Percentiles rank a stretch among this genome's conserved stretches.
These are phyloP conservation scores for Triplophysa dalaica DNA, from an alignment of 2,113 vertebrate genomes.

Conservation along the genomic window DNA sequence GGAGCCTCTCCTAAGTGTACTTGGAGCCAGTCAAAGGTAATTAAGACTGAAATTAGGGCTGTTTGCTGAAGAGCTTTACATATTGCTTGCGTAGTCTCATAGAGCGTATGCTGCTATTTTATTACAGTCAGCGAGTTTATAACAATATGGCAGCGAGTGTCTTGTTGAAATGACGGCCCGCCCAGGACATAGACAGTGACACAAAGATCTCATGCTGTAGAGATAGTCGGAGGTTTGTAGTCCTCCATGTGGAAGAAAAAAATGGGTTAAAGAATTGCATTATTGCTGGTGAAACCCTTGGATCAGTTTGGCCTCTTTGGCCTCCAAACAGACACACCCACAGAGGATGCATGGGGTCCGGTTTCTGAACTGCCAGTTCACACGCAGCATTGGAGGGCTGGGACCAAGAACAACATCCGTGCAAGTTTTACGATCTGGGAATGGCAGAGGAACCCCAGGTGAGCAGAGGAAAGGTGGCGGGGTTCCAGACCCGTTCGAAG, in stretches of 20 bases:
- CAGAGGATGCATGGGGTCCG: conserved; percentile 43
- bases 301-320: conserved; percentile 34
- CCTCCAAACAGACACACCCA: conserved; percentile 46
- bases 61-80: conserved; percentile 47
- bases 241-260: not conserved
- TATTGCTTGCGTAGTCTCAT: conserved; percentile 24
- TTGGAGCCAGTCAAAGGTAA: conserved; percentile 58
- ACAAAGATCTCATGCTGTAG: not conserved
- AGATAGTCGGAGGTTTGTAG: not conserved
- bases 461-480: conserved; percentile 48
- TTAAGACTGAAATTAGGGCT: conserved; percentile 47
- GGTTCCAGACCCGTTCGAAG: conserved; percentile 33
- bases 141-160: conserved; percentile 21
- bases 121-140: conserved; percentile 19
- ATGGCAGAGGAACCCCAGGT: conserved; percentile 52
- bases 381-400: conserved; percentile 43
- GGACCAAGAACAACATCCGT: conserved; percentile 58
- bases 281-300: conserved; percentile 4
- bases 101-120: not conserved
- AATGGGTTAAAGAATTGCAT: not conserved
- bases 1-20: conserved; percentile 55
- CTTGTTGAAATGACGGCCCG: not conserved
- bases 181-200: not conserved
- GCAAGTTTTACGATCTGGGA: conserved; percentile 57
- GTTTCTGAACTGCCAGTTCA: conserved; percentile 47